Evolutionary conservation across 2,113 vertebrate species (phyloP).

Genomic region (Hystrix cristata): DNA sequence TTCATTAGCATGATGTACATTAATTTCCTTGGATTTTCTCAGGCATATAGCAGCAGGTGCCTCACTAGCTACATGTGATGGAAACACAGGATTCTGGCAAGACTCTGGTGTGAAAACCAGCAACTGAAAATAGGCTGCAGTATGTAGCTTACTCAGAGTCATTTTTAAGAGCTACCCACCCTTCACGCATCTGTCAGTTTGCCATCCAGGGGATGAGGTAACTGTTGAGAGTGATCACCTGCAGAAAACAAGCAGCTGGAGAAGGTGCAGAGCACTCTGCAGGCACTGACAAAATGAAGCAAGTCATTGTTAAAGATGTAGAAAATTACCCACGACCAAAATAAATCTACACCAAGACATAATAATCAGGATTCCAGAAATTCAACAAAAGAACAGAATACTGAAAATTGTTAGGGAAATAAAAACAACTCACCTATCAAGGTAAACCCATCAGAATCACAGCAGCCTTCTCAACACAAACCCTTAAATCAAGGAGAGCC

Average conservation of each 20-base stretch:
- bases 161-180: not conserved
- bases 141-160: not conserved
- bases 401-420: no score
- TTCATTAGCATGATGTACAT: conserved; percentile 33
- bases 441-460: no score
- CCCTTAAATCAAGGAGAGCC: no score
- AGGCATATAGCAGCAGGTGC: conserved; percentile 45
- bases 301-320: not conserved
- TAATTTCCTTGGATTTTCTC: conserved; percentile 51
- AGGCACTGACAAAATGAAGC: not conserved
- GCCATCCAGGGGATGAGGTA: not conserved
- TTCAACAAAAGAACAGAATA: no score
- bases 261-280: not conserved
- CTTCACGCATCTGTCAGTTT: not conserved
- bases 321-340: not conserved
- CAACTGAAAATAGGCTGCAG: conserved; percentile 36
- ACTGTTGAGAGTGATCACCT: not conserved
- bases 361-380: no score
- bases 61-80: not conserved
- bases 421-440: no score
- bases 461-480: no score
- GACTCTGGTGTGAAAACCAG: conserved; percentile 43
- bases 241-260: not conserved
- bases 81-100: conserved; percentile 50
- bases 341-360: no score